Evolutionary conservation across 2,113 vertebrate genomes (phyloP).

Genomic region (Phoxinus phoxinus): DNA sequence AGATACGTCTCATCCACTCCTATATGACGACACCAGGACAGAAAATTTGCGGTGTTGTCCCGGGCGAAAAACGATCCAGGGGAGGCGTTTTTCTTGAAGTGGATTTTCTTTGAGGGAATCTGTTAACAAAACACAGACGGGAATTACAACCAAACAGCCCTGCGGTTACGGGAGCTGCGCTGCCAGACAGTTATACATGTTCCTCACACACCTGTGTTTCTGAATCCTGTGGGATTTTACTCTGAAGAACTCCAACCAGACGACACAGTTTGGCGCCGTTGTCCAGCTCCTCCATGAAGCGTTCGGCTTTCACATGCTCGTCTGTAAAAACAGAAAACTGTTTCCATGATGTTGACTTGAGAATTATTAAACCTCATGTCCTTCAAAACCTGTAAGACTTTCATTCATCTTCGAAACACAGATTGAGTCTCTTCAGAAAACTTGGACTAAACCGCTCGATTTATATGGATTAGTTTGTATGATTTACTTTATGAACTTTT

Average conservation of each 20-base stretch:
- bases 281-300: conserved; percentile 78
- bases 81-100: conserved; percentile 89
- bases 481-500: no score
- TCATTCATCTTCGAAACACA: no score
- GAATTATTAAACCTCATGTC: background rate
- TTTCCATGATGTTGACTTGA: background rate
- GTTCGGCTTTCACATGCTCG: conserved; percentile 82
- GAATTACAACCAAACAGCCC: background rate
- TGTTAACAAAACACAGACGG: conserved; percentile 66
- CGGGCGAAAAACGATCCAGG: conserved; percentile 96
- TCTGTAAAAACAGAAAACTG: conserved; percentile 55
- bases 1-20: conserved; percentile 94
- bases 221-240: conserved; percentile 77
- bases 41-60: conserved; percentile 98
- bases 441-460: no score
- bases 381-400: no score
- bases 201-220: conserved; percentile 78
- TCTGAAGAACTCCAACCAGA: conserved; percentile 85
- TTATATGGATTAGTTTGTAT: no score
- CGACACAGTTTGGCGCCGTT: conserved; percentile 84
- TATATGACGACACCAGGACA: conserved; percentile 89
- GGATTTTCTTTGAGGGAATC: conserved; percentile 86
- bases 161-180: background rate
- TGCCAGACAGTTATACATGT: accelerated
- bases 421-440: no score